Conservation (phyloP, 2,888 invertebrate species). For the Cerceris ruficornis region DNA sequence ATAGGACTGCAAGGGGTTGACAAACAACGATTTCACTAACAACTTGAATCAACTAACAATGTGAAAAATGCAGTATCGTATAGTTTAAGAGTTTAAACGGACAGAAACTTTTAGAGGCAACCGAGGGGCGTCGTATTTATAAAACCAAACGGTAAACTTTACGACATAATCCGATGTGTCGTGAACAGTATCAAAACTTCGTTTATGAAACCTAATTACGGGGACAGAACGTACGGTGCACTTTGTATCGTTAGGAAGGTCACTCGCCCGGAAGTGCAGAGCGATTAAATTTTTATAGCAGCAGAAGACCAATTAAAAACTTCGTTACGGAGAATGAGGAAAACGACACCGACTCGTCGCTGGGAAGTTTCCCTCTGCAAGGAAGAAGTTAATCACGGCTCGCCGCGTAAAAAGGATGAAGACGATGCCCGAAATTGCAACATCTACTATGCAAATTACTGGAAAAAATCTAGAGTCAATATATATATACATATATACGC, state of each 20-base stretch:
- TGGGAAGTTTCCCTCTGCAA: constrained; percentile 18
- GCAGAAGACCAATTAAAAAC: constrained; percentile 44
- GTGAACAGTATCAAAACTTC: constrained; percentile 4
- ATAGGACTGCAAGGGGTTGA: too few species aligned
- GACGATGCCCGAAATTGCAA: too few species aligned
- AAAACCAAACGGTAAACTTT: neutral
- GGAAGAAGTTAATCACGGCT: constrained; percentile 23
- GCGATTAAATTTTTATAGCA: constrained; percentile 31
- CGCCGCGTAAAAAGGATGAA: too few species aligned
- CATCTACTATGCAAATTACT: neutral
- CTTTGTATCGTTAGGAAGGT: neutral
- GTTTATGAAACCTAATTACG: constrained; percentile 13
- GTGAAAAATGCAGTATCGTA: too few species aligned
- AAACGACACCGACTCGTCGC: constrained; percentile 14
- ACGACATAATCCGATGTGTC: neutral
- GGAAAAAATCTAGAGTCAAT: neutral
- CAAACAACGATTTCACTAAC: too few species aligned
- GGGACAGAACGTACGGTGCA: neutral
- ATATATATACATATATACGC: too few species aligned
- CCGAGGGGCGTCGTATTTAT: neutral
- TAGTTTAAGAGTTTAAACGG: neutral
- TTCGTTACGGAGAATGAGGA: constrained; percentile 25
- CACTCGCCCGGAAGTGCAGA: neutral
- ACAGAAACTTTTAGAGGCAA: neutral
- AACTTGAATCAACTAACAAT: too few species aligned